Evolutionary conservation across 1,140 invertebrate species (phyloP).

Genomic region (Vollenhovia emeryi): DNA sequence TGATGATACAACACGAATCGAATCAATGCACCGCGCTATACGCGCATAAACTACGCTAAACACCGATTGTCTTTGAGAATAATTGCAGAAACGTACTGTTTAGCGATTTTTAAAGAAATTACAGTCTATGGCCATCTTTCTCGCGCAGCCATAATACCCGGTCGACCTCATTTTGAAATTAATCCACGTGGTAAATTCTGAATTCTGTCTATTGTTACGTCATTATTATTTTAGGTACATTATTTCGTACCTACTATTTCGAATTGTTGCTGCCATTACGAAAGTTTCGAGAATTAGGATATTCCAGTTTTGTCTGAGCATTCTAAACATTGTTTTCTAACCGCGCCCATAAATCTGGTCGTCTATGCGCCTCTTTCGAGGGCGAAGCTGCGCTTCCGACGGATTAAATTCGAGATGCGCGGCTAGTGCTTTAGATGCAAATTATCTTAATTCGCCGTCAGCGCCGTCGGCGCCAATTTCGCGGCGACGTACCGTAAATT

Average conservation of each 20-base stretch:
- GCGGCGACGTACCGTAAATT: slow-evolving; percentile 40
- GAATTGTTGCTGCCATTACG: not conserved
- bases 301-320: not conserved
- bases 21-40: too few species aligned
- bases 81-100: too few species aligned
- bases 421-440: slow-evolving; percentile 55
- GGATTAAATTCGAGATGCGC: slow-evolving; percentile 62
- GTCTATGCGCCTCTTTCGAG: not conserved
- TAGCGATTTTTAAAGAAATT: too few species aligned
- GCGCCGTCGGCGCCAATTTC: slow-evolving; percentile 19
- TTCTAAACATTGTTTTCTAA: slow-evolving; percentile 6
- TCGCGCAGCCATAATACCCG: too few species aligned
- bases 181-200: not conserved
- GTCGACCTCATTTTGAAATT: too few species aligned
- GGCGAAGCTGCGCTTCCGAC: slow-evolving; percentile 16
- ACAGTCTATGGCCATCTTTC: too few species aligned
- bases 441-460: slow-evolving; percentile 56
- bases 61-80: too few species aligned
- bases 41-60: too few species aligned
- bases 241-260: not conserved
- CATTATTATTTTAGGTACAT: not conserved
- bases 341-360: not conserved
- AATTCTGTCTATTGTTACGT: not conserved
- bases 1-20: too few species aligned
- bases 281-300: not conserved